Base-by-base conservation (phyloP, 2,888 invertebrate genomes). In the Callosobruchus maculatus region DNA sequence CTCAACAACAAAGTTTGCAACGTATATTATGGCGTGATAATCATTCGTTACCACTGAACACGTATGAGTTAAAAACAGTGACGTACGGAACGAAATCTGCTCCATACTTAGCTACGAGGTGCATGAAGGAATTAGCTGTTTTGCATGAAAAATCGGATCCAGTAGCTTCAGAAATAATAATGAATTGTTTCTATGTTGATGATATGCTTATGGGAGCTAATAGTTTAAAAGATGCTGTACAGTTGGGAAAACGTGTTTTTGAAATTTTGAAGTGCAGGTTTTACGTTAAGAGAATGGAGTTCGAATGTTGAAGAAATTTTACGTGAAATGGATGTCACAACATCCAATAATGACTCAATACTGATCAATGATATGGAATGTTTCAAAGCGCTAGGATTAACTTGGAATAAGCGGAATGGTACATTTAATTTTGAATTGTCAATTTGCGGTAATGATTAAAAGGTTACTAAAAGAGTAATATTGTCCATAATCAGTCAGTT, bases 401-500 rank as follows among this genome's bases (percentile, higher is more conserved):
- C 70, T 31, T 76, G 76, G 75, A 72, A 30, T 30, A 21, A 18
- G 49, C 4, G 0, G 18, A 20, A 21, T 22, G 26, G 67, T 72
- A n/a, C 31, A 67, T 30, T 30, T 9, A 30, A 5, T 30, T 30
- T 30, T 9, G 30, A 30, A 30, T 3, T 30, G 9, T 30, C 4
- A 30, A 3, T 30, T 3, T 9, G 30, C 30, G 30, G 9, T 9
- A 9, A 9, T 30, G 30, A 30, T 30, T 5, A 30, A 30, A 9
- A 30, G 9, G 20, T 75, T 9, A 73, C 76, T 2, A 74, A 73
- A 68, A n/a, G 71, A 9, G 21, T 67, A 20, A 70, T 76, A 20
- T 21, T 74, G 21, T 73, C 72, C 0, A 72, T 73, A 68, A 73
- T 21, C 20, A 71, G 74, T 67, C 74, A 76, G 71, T 73, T 74